phyloP scores from a whole-genome alignment of 2,113 vertebrate species.

The Sialia sialis region DNA sequence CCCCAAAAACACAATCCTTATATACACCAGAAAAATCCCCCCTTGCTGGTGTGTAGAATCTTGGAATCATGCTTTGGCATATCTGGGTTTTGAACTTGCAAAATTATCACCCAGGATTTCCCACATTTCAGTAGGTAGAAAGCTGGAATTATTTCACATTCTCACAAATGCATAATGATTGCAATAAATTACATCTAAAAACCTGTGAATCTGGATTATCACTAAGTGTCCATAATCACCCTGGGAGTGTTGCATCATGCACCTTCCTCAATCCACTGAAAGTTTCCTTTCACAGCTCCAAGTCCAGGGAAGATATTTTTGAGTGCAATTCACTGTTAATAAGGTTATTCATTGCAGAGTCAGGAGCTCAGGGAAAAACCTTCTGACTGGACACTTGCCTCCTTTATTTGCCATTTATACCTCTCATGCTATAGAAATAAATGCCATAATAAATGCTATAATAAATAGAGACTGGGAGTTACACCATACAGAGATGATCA shows the following conservation, averaged over 20 bases:
- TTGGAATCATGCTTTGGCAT: neutral
- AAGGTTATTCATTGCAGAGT: neutral
- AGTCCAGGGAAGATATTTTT: neutral
- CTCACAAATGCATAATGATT: neutral
- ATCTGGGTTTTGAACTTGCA: neutral
- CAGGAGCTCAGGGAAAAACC: neutral
- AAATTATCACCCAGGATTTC: neutral
- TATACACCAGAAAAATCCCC: neutral
- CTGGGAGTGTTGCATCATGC: neutral
- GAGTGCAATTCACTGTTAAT: neutral
- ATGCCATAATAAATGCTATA: neutral
- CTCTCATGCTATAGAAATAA: neutral
- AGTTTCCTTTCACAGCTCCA: neutral
- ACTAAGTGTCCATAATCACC: too few relatives aligned
- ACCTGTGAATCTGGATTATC: neutral
- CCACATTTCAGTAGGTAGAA: neutral
- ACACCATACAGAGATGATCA: constrained; percentile 13
- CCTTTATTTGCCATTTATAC: neutral
- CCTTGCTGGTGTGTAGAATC: neutral
- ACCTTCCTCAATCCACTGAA: neutral
- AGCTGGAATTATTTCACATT: neutral
- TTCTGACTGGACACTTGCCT: neutral
- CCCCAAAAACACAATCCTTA: neutral
- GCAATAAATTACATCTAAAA: neutral
- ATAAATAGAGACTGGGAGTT: constrained; percentile 6